Evolutionary conservation across 1,140 invertebrate species (phyloP), one percentile per base, ranked within the genome.

Genomic region (Camponotus pennsylvanicus): DNA sequence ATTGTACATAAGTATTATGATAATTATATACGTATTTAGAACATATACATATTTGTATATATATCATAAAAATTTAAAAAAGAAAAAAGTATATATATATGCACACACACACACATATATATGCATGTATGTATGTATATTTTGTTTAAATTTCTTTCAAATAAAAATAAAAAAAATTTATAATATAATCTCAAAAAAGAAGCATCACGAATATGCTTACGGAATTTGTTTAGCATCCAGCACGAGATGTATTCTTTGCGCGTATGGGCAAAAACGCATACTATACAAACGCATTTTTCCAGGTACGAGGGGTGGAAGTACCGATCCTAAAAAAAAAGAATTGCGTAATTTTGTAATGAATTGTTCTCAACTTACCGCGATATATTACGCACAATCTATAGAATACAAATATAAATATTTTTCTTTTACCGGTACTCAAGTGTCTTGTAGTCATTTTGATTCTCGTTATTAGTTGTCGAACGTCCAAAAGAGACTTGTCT

Each of bases 231-330:
- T 99, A 21, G 98, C 97, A 85, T 97, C 97, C 11, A 99, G 94
- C 1, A 98, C 97, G 6, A 99, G 96, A 86, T 98, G 96, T 32
- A 97, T 96, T 83, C 98, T 96, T 92, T 99, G 97, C 0, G 98
- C 98, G 93, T 97, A 99, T 0, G 98, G 98, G 93, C 98, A 99
- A 93, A 97, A 99, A 86, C 98, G 96, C 98, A 98, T 99, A 71
- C 97, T 98, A 93, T 98, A 99, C 0, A 99, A 93, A 1, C 98
- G 96, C 59, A 98, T 91, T 92, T 97, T 97, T 6, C 97, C 98
- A 86, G 95, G 94, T 40, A 95, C 92, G 0, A 96, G 86, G 2
- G 97, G 95, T 0, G 97, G 97, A 5, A 96, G 96, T 2, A 93
- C 89, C 2, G 96, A 96, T 59, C 97, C 97, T 98, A 93, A 84